Evolutionary conservation across 2,888 invertebrate genomes (phyloP), one percentile per base, ranked within the genome.

Genomic region (Folsomia manolachei): DNA sequence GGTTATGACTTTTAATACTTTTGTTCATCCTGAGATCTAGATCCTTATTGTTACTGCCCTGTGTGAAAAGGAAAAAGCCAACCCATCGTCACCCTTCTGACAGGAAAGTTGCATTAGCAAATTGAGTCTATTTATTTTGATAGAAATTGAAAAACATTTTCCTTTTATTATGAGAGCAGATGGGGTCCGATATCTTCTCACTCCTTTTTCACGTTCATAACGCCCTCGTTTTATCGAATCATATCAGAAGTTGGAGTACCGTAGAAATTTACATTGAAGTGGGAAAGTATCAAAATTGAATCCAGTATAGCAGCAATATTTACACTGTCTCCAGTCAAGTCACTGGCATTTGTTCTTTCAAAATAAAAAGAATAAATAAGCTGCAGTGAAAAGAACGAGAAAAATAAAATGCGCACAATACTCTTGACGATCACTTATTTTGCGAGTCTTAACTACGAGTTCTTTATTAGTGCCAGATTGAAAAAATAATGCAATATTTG

Each of bases 81-180:
- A 51, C 39, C 52, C 24, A 4, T 66, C 27, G 65, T 52, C 65
- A 66, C 65, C 65, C 65, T 39, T n/a, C 18, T 27, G 65, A 66
- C 65, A 66, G 52, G n/a, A 21, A 66, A 66, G 65, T 66, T 66
- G 52, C 65, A 66, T 66, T 66, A 66, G 23, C 65, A 66, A 66
- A 66, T 66, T 66, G 65, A 52, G 52, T 66, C 52, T 66, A 18
- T 62, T 23, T 62, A n/a, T 62, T 62, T 62, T 62, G 23, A 62
- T 62, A 25, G 62, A 62, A 62, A 62, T 62, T 62, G 62, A 62
- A 21, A 62, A 27, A 56, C n/a, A 56, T 56, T 56, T 4, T 27
- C 24, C 27, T 27, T 63, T 27, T 26, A 25, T 27, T 63, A n/a
- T 63, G 18, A n/a, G n/a, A 27, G n/a, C 63, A 63, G 63, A 63